These are phyloP conservation scores for Micromussa lordhowensis DNA, from an alignment of 92 coral and sea anemone genomes.

Conservation along the genomic window DNA sequence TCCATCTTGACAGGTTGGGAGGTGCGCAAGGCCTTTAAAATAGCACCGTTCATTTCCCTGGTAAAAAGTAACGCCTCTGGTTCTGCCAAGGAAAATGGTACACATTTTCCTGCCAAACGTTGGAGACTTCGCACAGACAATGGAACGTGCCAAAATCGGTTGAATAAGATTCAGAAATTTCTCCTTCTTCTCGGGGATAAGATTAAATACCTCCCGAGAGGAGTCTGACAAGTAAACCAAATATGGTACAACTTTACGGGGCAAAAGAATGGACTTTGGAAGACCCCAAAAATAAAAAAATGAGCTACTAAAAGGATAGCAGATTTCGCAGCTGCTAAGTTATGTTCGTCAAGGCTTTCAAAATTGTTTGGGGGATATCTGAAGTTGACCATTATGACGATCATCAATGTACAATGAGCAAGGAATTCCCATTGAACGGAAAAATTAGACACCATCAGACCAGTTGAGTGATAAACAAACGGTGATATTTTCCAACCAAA, in stretches of 20 bases:
- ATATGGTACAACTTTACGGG: slow-evolving; percentile 39
- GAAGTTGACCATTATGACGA: slow-evolving; percentile 61
- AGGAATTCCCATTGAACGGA: slow-evolving; percentile 54
- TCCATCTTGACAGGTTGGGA: slow-evolving; percentile 7
- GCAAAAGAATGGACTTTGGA: slow-evolving; percentile 43
- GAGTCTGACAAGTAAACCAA: slow-evolving; percentile 55
- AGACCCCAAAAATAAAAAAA: slow-evolving; percentile 41
- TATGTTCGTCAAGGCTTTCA: slow-evolving; percentile 2
- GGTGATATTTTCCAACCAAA: too few species aligned
- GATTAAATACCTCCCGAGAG: slow-evolving; percentile 18
- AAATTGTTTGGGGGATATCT: slow-evolving; percentile 8
- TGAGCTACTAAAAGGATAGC: slow-evolving; percentile 49
- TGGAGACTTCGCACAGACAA: slow-evolving; percentile 14
- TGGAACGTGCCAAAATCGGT: not conserved
- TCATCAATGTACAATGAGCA: slow-evolving; percentile 63
- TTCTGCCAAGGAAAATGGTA: too few species aligned
- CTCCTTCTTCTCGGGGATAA: slow-evolving; percentile 28
- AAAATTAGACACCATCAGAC: slow-evolving; percentile 54
- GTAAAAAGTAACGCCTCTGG: slow-evolving; percentile 66
- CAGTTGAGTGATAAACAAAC: slow-evolving; percentile 63
- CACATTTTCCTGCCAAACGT: slow-evolving; percentile 5
- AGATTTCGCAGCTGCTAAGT: slow-evolving; percentile 39
- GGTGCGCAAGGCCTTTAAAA: slow-evolving; percentile 47
- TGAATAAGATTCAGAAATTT: slow-evolving; percentile 27
- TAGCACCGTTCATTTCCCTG: slow-evolving; percentile 63